Base-by-base conservation (phyloP, 2,113 vertebrate genomes). In the Strix aluco region DNA sequence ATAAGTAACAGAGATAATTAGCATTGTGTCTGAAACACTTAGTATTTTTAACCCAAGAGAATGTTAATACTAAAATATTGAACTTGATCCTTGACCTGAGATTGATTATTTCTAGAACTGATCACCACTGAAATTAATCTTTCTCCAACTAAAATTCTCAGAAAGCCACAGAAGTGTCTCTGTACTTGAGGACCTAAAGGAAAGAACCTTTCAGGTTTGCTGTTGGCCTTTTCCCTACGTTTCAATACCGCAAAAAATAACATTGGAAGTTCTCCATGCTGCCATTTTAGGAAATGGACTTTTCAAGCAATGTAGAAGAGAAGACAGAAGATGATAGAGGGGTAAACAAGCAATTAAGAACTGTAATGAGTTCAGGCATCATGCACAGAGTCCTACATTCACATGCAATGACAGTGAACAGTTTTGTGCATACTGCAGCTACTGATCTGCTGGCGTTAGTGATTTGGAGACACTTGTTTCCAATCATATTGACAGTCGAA, bases 311-410 rank as follows among this genome's bases (percentile, higher is more conserved):
- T 6, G 8, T 30, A 69, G 40, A 88, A 85, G 52, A 66, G 51
- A 78, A 79, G 34, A 49, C 5, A 25, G 61, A 52, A 65, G 22
- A 65, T 55, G n/a, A 55, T 3, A 49, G 36, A 88, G 5, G 11
- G 5, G 9, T 29, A 82, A 90, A 57, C 11, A 74, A 44, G 9
- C 44, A 52, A 32, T 54, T 63, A 75, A 67, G 52, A 65, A 13
- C 26, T 52, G 16, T 44, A 47, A 52, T 25, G 49, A 85, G 11
- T 65, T 93, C 44, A 49, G 66, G 21, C 47, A 72, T 65, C 0
- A 0, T 51, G 8, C 55, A 62, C 13, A 27, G n/a, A 36, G 6
- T 63, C 23, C 65, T 70, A 3, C 0, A 0, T 71, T 38, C 34
- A 30, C 29, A 3, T 5, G 11, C 5, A 19, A n/a, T 30, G 44